Percentiles rank a stretch among this genome's conserved stretches.
These are phyloP conservation scores for Drosophila cardini DNA, from an alignment of 1,140 invertebrate genomes.

Conservation along the genomic window DNA sequence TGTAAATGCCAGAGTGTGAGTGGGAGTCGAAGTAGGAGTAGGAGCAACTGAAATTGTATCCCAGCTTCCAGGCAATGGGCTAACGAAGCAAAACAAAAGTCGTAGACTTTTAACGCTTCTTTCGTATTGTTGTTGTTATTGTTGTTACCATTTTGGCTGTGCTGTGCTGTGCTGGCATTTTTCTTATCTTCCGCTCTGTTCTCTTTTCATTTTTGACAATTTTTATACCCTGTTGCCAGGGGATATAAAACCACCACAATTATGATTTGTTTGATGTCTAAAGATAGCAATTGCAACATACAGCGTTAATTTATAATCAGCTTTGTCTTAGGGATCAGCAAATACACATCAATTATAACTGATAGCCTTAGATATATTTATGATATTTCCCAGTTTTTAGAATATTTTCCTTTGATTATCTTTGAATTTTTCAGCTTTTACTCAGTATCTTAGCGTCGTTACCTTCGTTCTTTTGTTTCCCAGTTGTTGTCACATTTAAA, in stretches of 20 bases:
- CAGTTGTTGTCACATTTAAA: slow-evolving; percentile 9
- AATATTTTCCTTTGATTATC: background rate
- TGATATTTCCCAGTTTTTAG: background rate
- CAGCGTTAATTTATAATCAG: slow-evolving; percentile 36
- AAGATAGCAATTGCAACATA: slow-evolving; percentile 13
- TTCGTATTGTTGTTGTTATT: slow-evolving; percentile 29
- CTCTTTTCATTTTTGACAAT: slow-evolving; percentile 15
- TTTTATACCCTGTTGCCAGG: slow-evolving; percentile 45
- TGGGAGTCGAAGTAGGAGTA: background rate
- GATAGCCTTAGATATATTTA: background rate
- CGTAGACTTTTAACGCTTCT: slow-evolving; percentile 41
- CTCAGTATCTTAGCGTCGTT: background rate
- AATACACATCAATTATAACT: background rate
- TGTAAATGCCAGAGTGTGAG: background rate
- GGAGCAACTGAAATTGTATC: slow-evolving; percentile 19
- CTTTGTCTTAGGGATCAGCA: slow-evolving; percentile 5
- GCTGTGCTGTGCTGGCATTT: slow-evolving; percentile 50
- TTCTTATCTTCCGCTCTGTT: slow-evolving; percentile 24
- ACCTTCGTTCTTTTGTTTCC: background rate
- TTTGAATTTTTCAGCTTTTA: background rate
- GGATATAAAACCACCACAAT: slow-evolving; percentile 23
- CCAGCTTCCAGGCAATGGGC: slow-evolving; percentile 31
- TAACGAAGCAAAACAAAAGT: slow-evolving; percentile 78
- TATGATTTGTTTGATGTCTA: slow-evolving; percentile 43
- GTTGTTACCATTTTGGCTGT: slow-evolving; percentile 30